Percentiles rank a stretch among this genome's conserved stretches.
phyloP scores from a whole-genome alignment of 2,797 vertebrate species.

The Heliangelus exortis region DNA sequence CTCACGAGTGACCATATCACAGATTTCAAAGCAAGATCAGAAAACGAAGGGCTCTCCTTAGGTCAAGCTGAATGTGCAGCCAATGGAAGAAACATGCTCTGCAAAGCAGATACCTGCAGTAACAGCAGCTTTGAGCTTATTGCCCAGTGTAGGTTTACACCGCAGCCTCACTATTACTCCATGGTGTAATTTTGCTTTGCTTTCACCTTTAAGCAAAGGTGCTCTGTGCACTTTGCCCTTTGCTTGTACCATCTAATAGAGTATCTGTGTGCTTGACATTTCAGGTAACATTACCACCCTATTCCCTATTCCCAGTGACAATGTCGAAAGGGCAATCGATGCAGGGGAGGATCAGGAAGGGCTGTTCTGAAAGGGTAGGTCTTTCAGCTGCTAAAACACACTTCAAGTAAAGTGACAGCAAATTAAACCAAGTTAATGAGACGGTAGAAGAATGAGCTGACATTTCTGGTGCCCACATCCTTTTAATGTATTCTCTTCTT shows the following conservation, averaged over 20 bases:
- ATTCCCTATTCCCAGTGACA: background rate
- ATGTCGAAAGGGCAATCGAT: background rate
- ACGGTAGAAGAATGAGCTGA: background rate
- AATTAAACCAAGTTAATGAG: slow-evolving; percentile 25
- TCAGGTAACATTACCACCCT: background rate
- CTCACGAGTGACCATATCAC: background rate
- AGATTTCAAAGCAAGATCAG: background rate
- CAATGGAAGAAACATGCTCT: background rate
- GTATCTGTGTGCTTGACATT: slow-evolving; percentile 47
- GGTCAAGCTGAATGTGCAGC: background rate
- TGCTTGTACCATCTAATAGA: slow-evolving; percentile 35
- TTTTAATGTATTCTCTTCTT: background rate
- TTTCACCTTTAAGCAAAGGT: slow-evolving; percentile 13
- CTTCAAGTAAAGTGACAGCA: background rate
- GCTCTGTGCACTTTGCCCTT: slow-evolving; percentile 31
- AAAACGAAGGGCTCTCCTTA: background rate
- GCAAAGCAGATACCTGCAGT: background rate
- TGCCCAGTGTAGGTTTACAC: background rate
- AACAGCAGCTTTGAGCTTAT: background rate
- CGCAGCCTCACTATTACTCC: background rate
- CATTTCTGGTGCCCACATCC: background rate
- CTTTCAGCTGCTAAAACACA: background rate
- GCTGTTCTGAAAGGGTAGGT: background rate
- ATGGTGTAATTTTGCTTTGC: slow-evolving; percentile 19
- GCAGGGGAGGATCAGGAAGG: background rate